Evolutionary conservation across 2,113 vertebrate species (phyloP).

Genomic region (Oryzias curvinotus): DNA sequence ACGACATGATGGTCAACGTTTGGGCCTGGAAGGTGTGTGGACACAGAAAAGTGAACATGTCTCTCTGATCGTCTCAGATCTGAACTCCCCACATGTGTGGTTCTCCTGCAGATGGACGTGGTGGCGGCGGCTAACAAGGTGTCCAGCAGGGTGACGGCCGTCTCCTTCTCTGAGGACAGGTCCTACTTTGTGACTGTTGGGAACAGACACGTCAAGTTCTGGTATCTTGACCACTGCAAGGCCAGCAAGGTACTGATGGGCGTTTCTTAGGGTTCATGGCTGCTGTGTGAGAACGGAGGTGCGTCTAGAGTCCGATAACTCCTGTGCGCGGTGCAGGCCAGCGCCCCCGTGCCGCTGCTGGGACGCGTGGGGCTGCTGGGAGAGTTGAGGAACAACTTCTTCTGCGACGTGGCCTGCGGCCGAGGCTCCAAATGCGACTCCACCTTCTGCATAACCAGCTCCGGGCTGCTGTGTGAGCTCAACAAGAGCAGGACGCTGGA

Average conservation of each 20-base stretch:
- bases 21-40: constrained; percentile 89
- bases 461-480: constrained; percentile 93
- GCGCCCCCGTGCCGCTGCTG: constrained; percentile 87
- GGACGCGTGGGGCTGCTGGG: constrained; percentile 91
- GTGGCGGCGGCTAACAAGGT: constrained; percentile 95
- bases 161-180: constrained; percentile 95
- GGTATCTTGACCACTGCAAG: constrained; percentile 93
- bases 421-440: constrained; percentile 85
- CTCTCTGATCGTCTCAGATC: too few species aligned
- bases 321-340: constrained; percentile 74
- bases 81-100: not conserved
- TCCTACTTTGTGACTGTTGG: constrained; percentile 96
- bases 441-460: constrained; percentile 94
- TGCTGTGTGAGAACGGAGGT: not conserved
- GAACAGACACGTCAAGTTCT: constrained; percentile 95
- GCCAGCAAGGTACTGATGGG: constrained; percentile 83
- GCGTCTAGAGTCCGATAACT: not conserved
- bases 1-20: constrained; percentile 96
- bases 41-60: too few species aligned
- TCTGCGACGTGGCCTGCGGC: constrained; percentile 92
- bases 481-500: constrained; percentile 89
- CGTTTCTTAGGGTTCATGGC: not conserved
- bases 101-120: constrained; percentile 83
- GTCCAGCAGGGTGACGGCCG: constrained; percentile 92
- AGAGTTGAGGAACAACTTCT: constrained; percentile 93